These are phyloP conservation scores for Pithys albifrons DNA, from an alignment of 2,113 vertebrate genomes.

Conservation along the genomic window DNA sequence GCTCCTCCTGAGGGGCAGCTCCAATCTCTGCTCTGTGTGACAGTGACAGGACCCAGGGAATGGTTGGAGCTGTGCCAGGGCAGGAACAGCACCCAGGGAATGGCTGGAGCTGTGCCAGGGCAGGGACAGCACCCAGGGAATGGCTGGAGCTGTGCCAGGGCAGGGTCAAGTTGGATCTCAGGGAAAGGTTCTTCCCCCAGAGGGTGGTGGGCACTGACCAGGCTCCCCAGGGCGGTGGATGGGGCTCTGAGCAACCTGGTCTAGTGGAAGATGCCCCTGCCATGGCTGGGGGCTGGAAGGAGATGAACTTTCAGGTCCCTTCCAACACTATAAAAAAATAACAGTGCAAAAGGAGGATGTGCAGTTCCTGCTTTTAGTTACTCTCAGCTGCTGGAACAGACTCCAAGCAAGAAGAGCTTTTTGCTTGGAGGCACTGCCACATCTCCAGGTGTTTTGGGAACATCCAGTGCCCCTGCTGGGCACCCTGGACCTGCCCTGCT, in stretches of 20 bases:
- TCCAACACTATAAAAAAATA: neutral
- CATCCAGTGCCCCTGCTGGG: no score
- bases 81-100: neutral
- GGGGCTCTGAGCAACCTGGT: no score
- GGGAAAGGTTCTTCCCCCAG: neutral
- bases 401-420: no score
- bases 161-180: neutral
- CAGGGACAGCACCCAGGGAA: neutral
- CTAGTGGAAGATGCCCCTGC: no score
- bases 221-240: neutral
- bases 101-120: neutral
- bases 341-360: no score
- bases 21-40: neutral
- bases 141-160: neutral
- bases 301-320: neutral
- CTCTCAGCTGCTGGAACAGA: no score
- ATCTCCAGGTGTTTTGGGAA: no score
- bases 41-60: neutral
- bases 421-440: no score
- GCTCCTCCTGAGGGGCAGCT: neutral
- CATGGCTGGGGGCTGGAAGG: fast-evolving
- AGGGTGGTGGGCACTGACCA: neutral
- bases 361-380: no score
- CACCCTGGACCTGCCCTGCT: no score
- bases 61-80: neutral